phyloP scores from a whole-genome alignment of 2,888 invertebrate genomes.

The Microctonus aethiopoides region DNA sequence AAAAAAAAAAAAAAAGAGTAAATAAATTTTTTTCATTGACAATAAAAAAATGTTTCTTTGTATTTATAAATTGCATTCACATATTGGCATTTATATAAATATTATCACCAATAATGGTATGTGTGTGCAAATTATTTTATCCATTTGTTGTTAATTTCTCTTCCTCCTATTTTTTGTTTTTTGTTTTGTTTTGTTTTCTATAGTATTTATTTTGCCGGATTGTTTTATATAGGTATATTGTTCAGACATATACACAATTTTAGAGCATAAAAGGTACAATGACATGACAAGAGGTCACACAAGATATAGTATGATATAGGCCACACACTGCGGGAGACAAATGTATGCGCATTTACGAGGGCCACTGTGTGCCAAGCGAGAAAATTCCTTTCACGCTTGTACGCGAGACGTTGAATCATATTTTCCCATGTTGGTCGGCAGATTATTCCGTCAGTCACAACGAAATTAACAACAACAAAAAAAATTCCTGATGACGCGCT shows the following conservation, averaged over 20 bases:
- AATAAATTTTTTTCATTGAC: too few relatives aligned
- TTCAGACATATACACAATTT: background rate
- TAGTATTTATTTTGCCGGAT: too few relatives aligned
- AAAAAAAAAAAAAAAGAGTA: too few relatives aligned
- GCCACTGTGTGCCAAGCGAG: constrained; percentile 18
- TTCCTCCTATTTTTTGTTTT: background rate
- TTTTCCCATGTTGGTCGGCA: constrained; percentile 44
- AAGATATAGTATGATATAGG: background rate
- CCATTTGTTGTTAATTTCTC: background rate
- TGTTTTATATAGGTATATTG: background rate
- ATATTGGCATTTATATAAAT: too few relatives aligned
- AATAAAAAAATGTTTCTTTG: background rate
- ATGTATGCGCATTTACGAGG: constrained; percentile 29
- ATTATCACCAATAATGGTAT: too few relatives aligned
- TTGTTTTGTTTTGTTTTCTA: too few relatives aligned
- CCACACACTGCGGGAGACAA: background rate
- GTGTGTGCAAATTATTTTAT: background rate
- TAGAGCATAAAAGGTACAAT: background rate
- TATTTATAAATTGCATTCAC: background rate
- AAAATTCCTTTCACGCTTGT: constrained; percentile 37
- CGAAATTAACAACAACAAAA: constrained; percentile 49
- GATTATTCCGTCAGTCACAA: constrained; percentile 56
- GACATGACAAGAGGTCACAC: background rate
- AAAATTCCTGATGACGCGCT: background rate
- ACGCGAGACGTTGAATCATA: constrained; percentile 26